Conservation (phyloP, 1,140 invertebrate species). For the Reticulitermes speratus region DNA sequence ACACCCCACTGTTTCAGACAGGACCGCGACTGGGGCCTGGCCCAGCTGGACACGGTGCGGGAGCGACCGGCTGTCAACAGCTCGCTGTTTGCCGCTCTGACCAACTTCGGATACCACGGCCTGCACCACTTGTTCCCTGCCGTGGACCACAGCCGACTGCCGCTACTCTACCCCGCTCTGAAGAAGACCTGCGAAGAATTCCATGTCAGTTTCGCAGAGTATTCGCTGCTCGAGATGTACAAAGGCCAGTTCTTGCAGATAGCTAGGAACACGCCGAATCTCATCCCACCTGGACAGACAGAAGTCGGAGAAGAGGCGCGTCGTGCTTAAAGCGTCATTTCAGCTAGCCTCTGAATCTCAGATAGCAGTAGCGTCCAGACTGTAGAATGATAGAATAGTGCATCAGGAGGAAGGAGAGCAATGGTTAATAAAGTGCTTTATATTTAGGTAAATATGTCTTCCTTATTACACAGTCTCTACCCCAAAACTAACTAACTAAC, state of each 20-base stretch:
- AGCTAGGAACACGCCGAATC: slow-evolving; percentile 53
- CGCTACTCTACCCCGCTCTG: slow-evolving; percentile 62
- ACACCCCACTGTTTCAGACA: slow-evolving; percentile 43
- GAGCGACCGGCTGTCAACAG: slow-evolving; percentile 68
- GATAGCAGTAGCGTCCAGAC: no score
- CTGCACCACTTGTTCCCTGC: slow-evolving; percentile 82
- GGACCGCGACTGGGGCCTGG: slow-evolving; percentile 73
- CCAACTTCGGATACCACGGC: slow-evolving; percentile 72
- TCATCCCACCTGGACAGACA: slow-evolving; percentile 31
- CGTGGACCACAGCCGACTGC: slow-evolving; percentile 66
- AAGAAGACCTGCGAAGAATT: slow-evolving; percentile 70
- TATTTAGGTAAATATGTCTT: no score
- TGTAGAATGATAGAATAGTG: no score
- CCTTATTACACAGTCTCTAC: no score
- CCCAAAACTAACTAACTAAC: no score
- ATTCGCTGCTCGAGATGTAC: slow-evolving; percentile 59
- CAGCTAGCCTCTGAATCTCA: no score
- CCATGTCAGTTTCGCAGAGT: slow-evolving; percentile 54
- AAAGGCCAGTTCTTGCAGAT: slow-evolving; percentile 69
- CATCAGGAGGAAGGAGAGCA: no score
- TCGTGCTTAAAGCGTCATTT: not conserved
- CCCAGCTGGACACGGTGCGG: slow-evolving; percentile 72
- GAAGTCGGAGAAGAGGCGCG: not conserved
- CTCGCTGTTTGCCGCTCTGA: slow-evolving; percentile 63
- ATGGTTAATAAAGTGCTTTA: no score